These are phyloP conservation scores for Myotis myotis DNA, from an alignment of 2,797 vertebrate genomes.

Conservation along the genomic window DNA sequence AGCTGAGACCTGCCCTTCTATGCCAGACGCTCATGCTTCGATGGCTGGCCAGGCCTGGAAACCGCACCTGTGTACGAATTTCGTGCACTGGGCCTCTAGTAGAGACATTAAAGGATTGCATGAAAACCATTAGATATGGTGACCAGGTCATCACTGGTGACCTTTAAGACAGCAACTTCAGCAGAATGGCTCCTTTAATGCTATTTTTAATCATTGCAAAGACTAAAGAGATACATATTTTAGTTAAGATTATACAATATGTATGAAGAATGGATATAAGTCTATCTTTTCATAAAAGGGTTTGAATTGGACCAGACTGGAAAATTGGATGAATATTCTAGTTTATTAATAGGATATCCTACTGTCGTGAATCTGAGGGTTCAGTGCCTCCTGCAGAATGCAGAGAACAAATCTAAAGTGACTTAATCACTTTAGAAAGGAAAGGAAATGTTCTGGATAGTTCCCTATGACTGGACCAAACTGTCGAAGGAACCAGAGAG, in stretches of 20 bases:
- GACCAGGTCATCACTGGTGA: not conserved
- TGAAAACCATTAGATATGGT: not conserved
- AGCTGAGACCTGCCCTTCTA: no score
- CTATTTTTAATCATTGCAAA: constrained; percentile 7
- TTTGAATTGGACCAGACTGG: not conserved
- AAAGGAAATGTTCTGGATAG: not conserved
- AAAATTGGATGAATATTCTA: not conserved
- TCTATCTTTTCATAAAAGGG: not conserved
- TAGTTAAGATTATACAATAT: not conserved
- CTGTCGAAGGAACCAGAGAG: not conserved
- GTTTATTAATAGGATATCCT: not conserved
- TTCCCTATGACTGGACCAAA: not conserved
- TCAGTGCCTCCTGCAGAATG: not conserved
- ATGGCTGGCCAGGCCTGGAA: no score
- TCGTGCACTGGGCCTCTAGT: not conserved
- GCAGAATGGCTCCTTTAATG: not conserved
- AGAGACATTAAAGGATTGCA: not conserved
- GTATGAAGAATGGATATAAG: not conserved
- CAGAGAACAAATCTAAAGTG: not conserved
- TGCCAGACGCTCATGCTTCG: no score
- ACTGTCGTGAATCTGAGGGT: not conserved
- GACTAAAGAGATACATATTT: not conserved
- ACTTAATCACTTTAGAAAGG: not conserved
- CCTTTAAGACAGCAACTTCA: not conserved
- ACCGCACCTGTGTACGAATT: no score